phyloP scores from a whole-genome alignment of 2,888 invertebrate genomes.

The Drosophila helvetica region DNA sequence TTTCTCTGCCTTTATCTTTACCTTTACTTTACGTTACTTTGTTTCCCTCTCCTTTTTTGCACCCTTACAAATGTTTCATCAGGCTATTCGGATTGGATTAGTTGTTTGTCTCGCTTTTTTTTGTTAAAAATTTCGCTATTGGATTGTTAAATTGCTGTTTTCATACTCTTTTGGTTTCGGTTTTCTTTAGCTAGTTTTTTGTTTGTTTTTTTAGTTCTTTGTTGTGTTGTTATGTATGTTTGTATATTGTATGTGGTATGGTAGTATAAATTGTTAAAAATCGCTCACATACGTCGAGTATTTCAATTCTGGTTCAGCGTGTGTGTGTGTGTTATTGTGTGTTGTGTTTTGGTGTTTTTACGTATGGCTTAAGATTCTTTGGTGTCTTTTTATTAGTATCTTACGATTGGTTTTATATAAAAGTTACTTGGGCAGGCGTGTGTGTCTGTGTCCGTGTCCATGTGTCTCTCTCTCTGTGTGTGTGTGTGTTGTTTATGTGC shows the following conservation, averaged over 20 bases:
- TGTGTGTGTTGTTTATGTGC: conserved; percentile 44
- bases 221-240: conserved; percentile 29
- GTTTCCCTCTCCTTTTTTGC: conserved; percentile 12
- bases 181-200: conserved; percentile 66
- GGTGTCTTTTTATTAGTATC: conserved; percentile 21
- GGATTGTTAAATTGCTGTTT: conserved; percentile 76
- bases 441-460: conserved; percentile 18
- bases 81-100: conserved; percentile 58
- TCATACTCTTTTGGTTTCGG: conserved; percentile 34
- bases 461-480: not conserved
- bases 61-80: conserved; percentile 57
- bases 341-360: conserved; percentile 47
- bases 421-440: conserved; percentile 72
- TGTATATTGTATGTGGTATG: conserved; percentile 25
- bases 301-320: conserved; percentile 49
- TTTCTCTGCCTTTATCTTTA: conserved; percentile 18
- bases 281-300: conserved; percentile 52
- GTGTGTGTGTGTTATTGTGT: conserved; percentile 10
- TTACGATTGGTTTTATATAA: conserved; percentile 40
- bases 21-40: conserved; percentile 26
- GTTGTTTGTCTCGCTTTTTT: conserved; percentile 42
- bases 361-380: conserved; percentile 63
- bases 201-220: conserved; percentile 18
- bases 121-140: conserved; percentile 74
- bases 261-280: conserved; percentile 73